phyloP scores from a whole-genome alignment of 2,113 vertebrate genomes.

The Nycticryphes semicollaris region DNA sequence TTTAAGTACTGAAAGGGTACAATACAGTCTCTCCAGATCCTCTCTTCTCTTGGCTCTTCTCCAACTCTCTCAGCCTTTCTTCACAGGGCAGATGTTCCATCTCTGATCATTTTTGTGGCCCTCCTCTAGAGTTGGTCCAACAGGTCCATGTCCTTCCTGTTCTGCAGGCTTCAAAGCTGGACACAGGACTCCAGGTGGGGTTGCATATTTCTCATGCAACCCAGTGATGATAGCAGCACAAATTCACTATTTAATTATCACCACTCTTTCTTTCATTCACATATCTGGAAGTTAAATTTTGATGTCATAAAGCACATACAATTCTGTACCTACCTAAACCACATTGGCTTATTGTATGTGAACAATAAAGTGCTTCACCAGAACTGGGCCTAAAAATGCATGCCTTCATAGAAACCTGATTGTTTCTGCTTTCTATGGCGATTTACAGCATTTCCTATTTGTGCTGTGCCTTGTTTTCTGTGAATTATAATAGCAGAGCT shows the following conservation, averaged over 20 bases:
- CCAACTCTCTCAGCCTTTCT: neutral
- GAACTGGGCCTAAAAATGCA: neutral
- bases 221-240: neutral
- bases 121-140: accelerated
- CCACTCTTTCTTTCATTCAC: neutral
- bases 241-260: neutral
- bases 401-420: neutral
- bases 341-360: neutral
- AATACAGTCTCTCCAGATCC: accelerated
- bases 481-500: conserved; percentile 31
- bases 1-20: accelerated
- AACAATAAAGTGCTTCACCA: neutral
- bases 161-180: neutral
- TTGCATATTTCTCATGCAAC: neutral
- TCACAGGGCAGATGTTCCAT: accelerated
- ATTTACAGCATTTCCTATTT: neutral
- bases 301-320: neutral
- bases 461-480: conserved; percentile 21
- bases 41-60: neutral
- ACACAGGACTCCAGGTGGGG: accelerated
- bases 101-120: accelerated
- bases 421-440: neutral
- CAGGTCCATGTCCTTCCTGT: neutral
- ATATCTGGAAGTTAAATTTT: neutral
- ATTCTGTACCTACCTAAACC: neutral